Conservation (phyloP, 2,888 invertebrate genomes). For the Aradus depressus region DNA sequence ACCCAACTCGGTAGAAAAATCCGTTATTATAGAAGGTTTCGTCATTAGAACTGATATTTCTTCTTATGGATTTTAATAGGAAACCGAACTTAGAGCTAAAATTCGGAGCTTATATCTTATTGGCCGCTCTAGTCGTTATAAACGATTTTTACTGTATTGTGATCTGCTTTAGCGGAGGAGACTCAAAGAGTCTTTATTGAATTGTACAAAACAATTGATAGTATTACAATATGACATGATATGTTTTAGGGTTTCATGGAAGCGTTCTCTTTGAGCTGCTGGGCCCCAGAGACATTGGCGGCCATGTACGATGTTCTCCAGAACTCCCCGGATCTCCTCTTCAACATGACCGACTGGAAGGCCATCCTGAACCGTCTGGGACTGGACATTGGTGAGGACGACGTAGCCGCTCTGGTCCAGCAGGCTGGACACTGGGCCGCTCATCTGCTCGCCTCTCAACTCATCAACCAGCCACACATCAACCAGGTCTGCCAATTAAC, state of each 20-base stretch:
- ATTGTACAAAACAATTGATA: no score
- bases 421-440: constrained; percentile 16
- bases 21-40: no score
- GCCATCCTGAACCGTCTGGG: constrained; percentile 14
- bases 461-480: constrained; percentile 4
- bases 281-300: constrained; percentile 20
- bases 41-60: no score
- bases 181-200: no score
- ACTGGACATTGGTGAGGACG: constrained; percentile 15
- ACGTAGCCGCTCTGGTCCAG: constrained; percentile 12
- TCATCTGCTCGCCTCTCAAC: constrained; percentile 14
- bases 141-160: no score
- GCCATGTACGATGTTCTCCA: constrained; percentile 22
- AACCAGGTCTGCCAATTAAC: constrained; percentile 9
- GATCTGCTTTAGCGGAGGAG: no score
- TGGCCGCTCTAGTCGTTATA: no score
- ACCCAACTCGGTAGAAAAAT: no score
- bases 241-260: constrained; percentile 12
- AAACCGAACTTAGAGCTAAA: no score
- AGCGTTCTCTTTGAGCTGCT: constrained; percentile 17
- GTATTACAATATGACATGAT: no score
- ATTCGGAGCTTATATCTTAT: no score
- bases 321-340: constrained; percentile 16
- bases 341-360: constrained; percentile 20
- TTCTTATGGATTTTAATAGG: no score